Conservation (phyloP, 2,888 invertebrate genomes). For the Galerucella calmariensis region DNA sequence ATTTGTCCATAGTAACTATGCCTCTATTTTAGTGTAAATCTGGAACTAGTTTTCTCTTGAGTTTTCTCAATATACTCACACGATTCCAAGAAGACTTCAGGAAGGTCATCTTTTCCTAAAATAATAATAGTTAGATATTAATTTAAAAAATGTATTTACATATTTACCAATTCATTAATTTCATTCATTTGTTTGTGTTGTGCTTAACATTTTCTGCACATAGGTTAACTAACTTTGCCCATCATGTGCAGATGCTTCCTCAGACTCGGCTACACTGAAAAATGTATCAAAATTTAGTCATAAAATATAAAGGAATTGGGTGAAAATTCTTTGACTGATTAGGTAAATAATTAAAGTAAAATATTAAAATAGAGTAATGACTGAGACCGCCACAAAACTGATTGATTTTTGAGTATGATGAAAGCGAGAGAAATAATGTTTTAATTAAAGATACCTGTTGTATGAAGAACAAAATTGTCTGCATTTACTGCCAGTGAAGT, state of each 20-base stretch:
- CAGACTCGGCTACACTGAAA: not conserved
- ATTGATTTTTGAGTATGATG: not conserved
- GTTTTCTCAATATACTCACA: too few relatives aligned
- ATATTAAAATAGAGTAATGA: not conserved
- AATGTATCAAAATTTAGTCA: not conserved
- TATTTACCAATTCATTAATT: too few relatives aligned
- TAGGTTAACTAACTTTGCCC: too few relatives aligned
- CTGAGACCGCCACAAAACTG: not conserved
- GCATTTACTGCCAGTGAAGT: too few relatives aligned
- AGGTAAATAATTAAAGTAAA: not conserved
- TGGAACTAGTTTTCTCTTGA: too few relatives aligned
- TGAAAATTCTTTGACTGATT: not conserved
- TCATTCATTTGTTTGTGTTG: too few relatives aligned
- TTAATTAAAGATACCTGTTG: slow-evolving; percentile 4
- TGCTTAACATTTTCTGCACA: too few relatives aligned
- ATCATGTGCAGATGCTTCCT: not conserved
- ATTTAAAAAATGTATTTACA: too few relatives aligned
- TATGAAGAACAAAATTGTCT: not conserved
- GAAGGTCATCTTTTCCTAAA: too few relatives aligned
- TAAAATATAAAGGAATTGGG: not conserved
- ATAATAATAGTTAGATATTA: not conserved
- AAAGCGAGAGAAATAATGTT: not conserved
- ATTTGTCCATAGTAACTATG: too few relatives aligned
- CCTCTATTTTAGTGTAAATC: too few relatives aligned
- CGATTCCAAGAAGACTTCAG: too few relatives aligned